Evolutionary conservation across 2,113 vertebrate genomes (phyloP).

Genomic region (Myrmecobius fasciatus): DNA sequence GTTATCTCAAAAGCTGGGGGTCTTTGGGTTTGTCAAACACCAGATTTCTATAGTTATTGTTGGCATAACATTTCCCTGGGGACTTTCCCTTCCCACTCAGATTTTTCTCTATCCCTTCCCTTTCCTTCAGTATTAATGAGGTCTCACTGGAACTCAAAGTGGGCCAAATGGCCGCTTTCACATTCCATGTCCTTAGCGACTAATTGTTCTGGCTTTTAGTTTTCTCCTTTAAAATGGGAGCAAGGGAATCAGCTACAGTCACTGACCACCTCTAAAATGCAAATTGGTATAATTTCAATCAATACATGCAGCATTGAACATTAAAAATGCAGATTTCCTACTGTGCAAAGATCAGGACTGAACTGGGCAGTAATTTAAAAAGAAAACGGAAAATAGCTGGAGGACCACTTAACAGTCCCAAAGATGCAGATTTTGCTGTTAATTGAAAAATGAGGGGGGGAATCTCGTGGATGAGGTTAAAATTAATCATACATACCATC

Average conservation of each 20-base stretch:
- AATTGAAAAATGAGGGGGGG: accelerated
- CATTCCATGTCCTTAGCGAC: background rate
- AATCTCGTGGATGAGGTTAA: accelerated
- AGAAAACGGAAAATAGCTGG: accelerated
- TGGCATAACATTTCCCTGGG: background rate
- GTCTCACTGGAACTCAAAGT: background rate
- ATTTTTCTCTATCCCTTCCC: background rate
- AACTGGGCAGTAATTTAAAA: background rate
- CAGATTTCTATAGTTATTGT: no score
- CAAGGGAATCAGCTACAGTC: background rate
- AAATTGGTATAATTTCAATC: background rate
- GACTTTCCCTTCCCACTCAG: background rate
- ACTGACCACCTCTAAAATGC: constrained; percentile 41
- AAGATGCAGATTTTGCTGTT: accelerated
- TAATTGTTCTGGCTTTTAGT: background rate
- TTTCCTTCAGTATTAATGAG: background rate
- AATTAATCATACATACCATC: background rate
- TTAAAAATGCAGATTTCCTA: constrained; percentile 21
- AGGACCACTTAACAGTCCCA: background rate
- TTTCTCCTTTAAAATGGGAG: background rate
- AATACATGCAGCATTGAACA: background rate
- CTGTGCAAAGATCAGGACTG: background rate
- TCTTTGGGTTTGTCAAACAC: no score
- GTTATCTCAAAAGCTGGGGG: no score
- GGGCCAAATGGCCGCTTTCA: background rate